A percentile compares a stretch with the other conserved stretches of the same genome.
These are phyloP conservation scores for Andrena trimmerana DNA, from an alignment of 2,888 invertebrate genomes.

Conservation along the genomic window DNA sequence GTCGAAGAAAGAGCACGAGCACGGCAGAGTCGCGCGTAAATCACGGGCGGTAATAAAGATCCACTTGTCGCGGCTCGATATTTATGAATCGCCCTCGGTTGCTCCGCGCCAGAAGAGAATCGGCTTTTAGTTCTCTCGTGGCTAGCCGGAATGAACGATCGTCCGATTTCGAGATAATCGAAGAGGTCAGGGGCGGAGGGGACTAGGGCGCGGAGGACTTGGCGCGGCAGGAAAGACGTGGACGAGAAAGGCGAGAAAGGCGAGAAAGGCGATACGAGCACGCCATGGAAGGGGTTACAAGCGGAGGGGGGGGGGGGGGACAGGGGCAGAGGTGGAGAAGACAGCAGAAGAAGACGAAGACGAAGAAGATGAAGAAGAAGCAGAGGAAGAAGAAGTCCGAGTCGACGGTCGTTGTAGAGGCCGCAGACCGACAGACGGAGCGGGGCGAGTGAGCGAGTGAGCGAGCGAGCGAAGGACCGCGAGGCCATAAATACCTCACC, in stretches of 20 bases:
- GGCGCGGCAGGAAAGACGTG: constrained; percentile 50
- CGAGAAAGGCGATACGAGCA: constrained; percentile 46
- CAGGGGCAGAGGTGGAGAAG: constrained; percentile 42
- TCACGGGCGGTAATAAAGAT: constrained; percentile 73
- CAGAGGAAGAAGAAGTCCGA: constrained; percentile 56
- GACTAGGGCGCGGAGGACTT: constrained; percentile 70
- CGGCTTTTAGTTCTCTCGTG: constrained; percentile 74
- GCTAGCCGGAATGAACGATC: constrained; percentile 72
- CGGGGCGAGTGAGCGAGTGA: no score
- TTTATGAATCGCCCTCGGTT: constrained; percentile 74
- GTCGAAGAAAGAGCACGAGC: constrained; percentile 69
- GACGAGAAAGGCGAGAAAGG: constrained; percentile 39
- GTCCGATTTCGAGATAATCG: constrained; percentile 78
- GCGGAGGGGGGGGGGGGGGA: constrained; percentile 35
- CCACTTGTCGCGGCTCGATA: constrained; percentile 73
- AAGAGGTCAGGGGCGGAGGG: constrained; percentile 75
- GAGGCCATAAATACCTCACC: constrained; percentile 85
- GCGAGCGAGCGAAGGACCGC: constrained; percentile 80
- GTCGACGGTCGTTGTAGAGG: constrained; percentile 71
- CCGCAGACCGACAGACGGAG: constrained; percentile 79
- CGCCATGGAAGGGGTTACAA: constrained; percentile 30
- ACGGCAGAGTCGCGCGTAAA: constrained; percentile 66
- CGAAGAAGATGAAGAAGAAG: constrained; percentile 39
- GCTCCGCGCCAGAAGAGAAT: constrained; percentile 68
- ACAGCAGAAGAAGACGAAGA: constrained; percentile 39